phyloP scores from a whole-genome alignment of 1,140 invertebrate species.

The Aphidius ervi region DNA sequence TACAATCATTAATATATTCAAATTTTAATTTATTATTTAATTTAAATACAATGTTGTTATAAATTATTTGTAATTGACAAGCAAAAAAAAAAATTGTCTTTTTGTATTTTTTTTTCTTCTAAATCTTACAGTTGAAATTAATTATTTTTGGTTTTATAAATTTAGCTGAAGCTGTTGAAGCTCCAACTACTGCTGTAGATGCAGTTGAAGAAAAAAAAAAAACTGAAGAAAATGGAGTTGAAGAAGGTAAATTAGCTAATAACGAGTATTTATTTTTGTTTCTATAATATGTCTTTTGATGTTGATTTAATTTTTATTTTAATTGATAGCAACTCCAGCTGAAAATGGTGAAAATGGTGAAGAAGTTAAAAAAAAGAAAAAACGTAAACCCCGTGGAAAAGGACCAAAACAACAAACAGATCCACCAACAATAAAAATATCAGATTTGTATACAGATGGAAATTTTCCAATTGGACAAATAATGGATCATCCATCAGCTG shows the following conservation, averaged over 20 bases:
- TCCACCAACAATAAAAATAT: conserved; percentile 83
- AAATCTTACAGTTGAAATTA: background rate
- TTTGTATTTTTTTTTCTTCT: too few species aligned
- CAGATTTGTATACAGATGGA: conserved; percentile 79
- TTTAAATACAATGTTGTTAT: too few species aligned
- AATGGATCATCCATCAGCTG: conserved; percentile 67
- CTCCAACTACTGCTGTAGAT: conserved; percentile 47
- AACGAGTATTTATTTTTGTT: too few species aligned
- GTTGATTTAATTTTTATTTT: too few species aligned
- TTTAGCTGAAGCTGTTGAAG: conserved; percentile 46
- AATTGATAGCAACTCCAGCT: background rate
- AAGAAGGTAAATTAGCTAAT: conserved; percentile 10
- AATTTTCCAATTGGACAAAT: conserved; percentile 78
- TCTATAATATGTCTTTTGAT: too few species aligned
- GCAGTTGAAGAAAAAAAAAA: conserved; percentile 40
- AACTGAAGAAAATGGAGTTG: conserved; percentile 29
- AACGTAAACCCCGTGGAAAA: conserved; percentile 53
- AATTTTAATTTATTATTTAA: too few species aligned
- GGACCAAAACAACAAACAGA: conserved; percentile 65
- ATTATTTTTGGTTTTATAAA: conserved; percentile 3
- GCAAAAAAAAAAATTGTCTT: too few species aligned
- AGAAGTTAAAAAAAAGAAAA: conserved; percentile 63
- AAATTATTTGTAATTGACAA: too few species aligned
- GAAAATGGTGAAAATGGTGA: conserved; percentile 40
- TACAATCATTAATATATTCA: too few species aligned